A percentile compares a stretch with the other conserved stretches of the same genome.
Conservation (phyloP, 2,113 vertebrate genomes). For the Carettochelys insculpta region DNA sequence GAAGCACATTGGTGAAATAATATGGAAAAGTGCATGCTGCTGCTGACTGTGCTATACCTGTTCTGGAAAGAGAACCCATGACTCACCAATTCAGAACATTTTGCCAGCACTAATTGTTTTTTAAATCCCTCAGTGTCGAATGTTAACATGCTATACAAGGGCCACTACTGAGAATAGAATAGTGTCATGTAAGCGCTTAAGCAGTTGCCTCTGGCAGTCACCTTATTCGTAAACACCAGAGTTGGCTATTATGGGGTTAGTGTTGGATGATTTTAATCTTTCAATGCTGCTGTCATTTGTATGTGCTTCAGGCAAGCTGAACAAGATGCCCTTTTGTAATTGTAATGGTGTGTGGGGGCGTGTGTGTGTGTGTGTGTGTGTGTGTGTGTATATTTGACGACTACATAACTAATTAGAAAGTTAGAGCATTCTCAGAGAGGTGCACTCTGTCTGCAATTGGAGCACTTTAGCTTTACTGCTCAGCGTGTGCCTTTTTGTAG, state of each 20-base stretch:
- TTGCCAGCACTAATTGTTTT: neutral
- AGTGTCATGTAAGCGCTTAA: accelerated
- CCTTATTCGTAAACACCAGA: neutral
- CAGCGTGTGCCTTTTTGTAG: neutral
- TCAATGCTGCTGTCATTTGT: neutral
- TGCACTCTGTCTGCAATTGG: neutral
- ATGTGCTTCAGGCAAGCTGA: neutral
- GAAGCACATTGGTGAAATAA: neutral
- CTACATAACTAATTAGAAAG: accelerated
- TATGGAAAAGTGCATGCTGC: neutral
- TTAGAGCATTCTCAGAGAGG: accelerated
- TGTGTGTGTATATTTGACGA: neutral
- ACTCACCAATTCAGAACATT: neutral
- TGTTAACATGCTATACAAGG: neutral
- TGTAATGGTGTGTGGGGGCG: no score
- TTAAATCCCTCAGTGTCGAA: neutral
- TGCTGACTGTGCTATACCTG: neutral
- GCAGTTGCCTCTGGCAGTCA: accelerated
- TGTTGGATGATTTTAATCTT: neutral
- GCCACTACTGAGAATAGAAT: neutral
- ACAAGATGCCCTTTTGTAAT: neutral
- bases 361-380: no score
- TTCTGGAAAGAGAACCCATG: neutral
- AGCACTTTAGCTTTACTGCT: neutral
- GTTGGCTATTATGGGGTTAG: neutral